phyloP scores from a whole-genome alignment of 2,888 invertebrate species.

The Habroteleia sp. region DNA sequence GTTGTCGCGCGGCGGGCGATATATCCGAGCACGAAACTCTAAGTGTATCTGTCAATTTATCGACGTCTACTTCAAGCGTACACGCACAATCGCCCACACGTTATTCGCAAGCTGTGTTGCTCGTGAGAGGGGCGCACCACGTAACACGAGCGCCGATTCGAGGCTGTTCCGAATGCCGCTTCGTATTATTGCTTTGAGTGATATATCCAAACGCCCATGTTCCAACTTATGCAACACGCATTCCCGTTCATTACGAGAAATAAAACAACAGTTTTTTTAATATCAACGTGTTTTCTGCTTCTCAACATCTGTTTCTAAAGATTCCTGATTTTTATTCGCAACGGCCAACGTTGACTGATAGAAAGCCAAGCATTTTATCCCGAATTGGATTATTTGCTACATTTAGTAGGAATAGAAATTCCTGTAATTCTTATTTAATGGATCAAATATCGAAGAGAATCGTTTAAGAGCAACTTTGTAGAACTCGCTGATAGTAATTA shows the following conservation, averaged over 20 bases:
- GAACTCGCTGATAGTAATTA: too few species aligned
- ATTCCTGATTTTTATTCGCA: neutral
- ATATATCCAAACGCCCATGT: conserved; percentile 51
- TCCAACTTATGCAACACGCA: conserved; percentile 44
- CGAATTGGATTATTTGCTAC: too few species aligned
- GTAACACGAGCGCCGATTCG: conserved; percentile 54
- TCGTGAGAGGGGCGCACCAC: conserved; percentile 36
- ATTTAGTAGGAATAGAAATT: too few species aligned
- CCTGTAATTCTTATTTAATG: too few species aligned
- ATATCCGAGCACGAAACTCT: conserved; percentile 14
- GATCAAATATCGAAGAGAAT: too few species aligned
- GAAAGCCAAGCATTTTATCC: too few species aligned
- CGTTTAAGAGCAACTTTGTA: too few species aligned
- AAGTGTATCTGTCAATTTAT: conserved; percentile 52
- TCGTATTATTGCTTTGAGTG: conserved; percentile 46
- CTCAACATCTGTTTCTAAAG: conserved; percentile 5
- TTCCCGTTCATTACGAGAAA: conserved; percentile 47
- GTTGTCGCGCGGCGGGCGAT: conserved; percentile 25
- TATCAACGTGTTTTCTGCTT: conserved; percentile 5
- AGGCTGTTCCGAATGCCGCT: conserved; percentile 49
- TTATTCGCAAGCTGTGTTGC: conserved; percentile 17
- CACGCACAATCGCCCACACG: conserved; percentile 53
- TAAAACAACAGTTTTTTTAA: conserved; percentile 22
- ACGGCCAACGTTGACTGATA: too few species aligned
- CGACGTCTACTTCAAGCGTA: conserved; percentile 29